phyloP scores from a whole-genome alignment of 2,888 invertebrate species.

The Choreutis nemorana region DNA sequence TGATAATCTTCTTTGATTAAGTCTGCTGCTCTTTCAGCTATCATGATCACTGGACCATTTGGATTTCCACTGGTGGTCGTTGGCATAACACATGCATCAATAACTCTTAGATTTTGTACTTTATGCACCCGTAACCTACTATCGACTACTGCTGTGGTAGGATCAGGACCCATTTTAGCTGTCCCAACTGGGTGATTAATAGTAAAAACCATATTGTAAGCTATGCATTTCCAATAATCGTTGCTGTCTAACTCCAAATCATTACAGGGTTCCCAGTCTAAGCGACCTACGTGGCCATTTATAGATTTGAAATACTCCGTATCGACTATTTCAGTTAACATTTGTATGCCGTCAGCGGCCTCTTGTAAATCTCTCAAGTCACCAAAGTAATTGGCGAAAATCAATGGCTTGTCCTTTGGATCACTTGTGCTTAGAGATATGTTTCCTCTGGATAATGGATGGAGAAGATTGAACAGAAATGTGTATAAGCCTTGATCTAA shows the following conservation, averaged over 20 bases:
- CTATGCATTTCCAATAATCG: slow-evolving; percentile 33
- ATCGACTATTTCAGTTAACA: slow-evolving; percentile 24
- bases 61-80: slow-evolving; percentile 78
- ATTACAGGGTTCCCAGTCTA: slow-evolving; percentile 26
- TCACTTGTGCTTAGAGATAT: slow-evolving; percentile 62
- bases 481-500: slow-evolving; percentile 26
- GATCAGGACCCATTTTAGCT: slow-evolving; percentile 63
- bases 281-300: slow-evolving; percentile 21
- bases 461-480: slow-evolving; percentile 35
- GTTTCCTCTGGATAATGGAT: slow-evolving; percentile 60
- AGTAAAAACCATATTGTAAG: slow-evolving; percentile 47
- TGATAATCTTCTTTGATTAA: slow-evolving; percentile 69
- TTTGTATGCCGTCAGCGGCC: slow-evolving; percentile 25
- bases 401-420: slow-evolving; percentile 66
- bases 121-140: slow-evolving; percentile 71
- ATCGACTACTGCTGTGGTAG: slow-evolving; percentile 52
- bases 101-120: slow-evolving; percentile 70
- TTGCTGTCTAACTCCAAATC: slow-evolving; percentile 20
- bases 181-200: slow-evolving; percentile 77
- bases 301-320: slow-evolving; percentile 27
- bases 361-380: slow-evolving; percentile 57
- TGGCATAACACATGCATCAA: slow-evolving; percentile 84
- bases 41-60: slow-evolving; percentile 81
- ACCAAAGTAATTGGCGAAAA: slow-evolving; percentile 70
- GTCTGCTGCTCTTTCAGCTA: slow-evolving; percentile 79